Evolutionary conservation across 2,797 vertebrate species (phyloP).

Genomic region (Aeoliscus strigatus): DNA sequence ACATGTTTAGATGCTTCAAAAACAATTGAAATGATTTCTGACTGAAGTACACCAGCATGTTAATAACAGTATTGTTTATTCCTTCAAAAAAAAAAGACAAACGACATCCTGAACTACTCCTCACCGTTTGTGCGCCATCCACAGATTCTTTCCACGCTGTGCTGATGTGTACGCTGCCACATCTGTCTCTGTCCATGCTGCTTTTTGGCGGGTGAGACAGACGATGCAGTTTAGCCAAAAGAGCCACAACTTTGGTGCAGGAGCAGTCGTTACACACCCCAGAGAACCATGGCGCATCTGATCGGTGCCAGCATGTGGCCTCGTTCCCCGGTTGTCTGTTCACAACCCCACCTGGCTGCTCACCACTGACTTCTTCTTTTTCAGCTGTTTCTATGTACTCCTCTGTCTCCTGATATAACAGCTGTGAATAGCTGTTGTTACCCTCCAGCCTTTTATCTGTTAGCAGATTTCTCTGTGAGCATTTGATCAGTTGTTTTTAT

Average conservation of each 20-base stretch:
- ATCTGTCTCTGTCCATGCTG: neutral
- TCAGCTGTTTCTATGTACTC: slow-evolving; percentile 1
- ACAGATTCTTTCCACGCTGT: neutral
- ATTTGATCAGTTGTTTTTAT: too few relatives aligned
- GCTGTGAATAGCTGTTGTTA: too few relatives aligned
- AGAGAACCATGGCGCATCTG: slow-evolving; percentile 27
- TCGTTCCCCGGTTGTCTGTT: slow-evolving; percentile 23
- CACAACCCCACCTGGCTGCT: slow-evolving; percentile 11
- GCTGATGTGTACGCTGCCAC: neutral
- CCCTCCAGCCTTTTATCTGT: neutral
- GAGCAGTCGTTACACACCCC: slow-evolving; percentile 28
- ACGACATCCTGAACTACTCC: too few relatives aligned
- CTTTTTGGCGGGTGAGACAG: neutral
- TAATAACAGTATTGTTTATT: too few relatives aligned
- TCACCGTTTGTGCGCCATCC: neutral
- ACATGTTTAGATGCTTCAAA: too few relatives aligned
- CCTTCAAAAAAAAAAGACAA: too few relatives aligned
- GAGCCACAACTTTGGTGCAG: slow-evolving; percentile 8
- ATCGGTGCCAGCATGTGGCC: slow-evolving; percentile 32
- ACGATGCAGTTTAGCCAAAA: slow-evolving; percentile 17
- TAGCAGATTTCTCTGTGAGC: neutral
- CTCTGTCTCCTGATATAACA: slow-evolving; percentile 2
- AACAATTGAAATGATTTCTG: too few relatives aligned
- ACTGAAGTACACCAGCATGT: too few relatives aligned
- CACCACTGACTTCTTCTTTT: slow-evolving; percentile 5